Conservation (phyloP, 2,888 invertebrate species). For the Encarsia formosa region DNA sequence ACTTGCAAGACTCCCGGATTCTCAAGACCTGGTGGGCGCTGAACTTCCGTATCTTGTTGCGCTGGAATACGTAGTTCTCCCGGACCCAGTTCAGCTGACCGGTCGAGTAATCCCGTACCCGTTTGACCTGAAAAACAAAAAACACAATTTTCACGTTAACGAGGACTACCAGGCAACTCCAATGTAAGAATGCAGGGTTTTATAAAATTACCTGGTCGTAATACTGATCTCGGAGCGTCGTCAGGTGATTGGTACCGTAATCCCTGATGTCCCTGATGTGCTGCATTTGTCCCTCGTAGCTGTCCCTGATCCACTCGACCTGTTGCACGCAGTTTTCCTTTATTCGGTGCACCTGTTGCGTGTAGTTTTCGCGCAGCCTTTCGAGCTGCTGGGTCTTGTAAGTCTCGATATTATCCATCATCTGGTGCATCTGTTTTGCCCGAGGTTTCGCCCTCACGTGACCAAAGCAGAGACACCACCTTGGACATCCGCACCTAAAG, state of each 20-base stretch:
- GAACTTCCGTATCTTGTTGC: slow-evolving; percentile 91
- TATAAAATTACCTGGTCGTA: slow-evolving; percentile 72
- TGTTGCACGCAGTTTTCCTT: slow-evolving; percentile 91
- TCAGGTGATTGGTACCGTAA: slow-evolving; percentile 84
- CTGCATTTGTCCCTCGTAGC: slow-evolving; percentile 83
- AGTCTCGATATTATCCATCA: slow-evolving; percentile 85
- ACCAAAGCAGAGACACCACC: slow-evolving; percentile 72
- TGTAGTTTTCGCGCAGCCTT: slow-evolving; percentile 84
- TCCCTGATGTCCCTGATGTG: slow-evolving; percentile 85
- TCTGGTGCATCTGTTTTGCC: slow-evolving; percentile 77
- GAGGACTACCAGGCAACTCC: too few species aligned
- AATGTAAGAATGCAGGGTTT: not conserved
- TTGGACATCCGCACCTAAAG: slow-evolving; percentile 68
- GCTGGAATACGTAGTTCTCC: slow-evolving; percentile 92
- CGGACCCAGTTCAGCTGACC: slow-evolving; percentile 89
- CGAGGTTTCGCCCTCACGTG: slow-evolving; percentile 69
- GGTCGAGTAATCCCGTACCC: slow-evolving; percentile 88
- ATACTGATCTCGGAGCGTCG: slow-evolving; percentile 84
- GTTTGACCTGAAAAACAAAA: slow-evolving; percentile 88
- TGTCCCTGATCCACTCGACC: slow-evolving; percentile 89
- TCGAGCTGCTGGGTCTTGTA: slow-evolving; percentile 88
- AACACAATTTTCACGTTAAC: too few species aligned
- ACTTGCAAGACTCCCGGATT: slow-evolving; percentile 88
- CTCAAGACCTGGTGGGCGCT: slow-evolving; percentile 87
- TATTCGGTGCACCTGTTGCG: slow-evolving; percentile 85